phyloP scores from a whole-genome alignment of 1,140 invertebrate genomes.

The Phocides pigmalion region DNA sequence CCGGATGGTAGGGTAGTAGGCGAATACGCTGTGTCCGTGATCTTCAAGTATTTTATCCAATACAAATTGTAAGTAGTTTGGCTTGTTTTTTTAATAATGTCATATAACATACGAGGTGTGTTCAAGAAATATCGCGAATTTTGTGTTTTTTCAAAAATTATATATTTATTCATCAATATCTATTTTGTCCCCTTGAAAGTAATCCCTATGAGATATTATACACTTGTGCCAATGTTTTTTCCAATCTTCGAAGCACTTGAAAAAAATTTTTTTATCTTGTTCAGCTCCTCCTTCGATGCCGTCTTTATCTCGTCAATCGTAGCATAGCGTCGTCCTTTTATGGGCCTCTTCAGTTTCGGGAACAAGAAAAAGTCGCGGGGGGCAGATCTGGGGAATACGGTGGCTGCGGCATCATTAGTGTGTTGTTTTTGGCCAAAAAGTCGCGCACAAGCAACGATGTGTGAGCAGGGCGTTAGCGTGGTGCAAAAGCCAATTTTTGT shows the following conservation, averaged over 20 bases:
- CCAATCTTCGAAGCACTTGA: slow-evolving; percentile 15
- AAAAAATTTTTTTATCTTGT: slow-evolving; percentile 37
- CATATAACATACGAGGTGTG: not conserved
- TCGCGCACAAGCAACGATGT: slow-evolving; percentile 33
- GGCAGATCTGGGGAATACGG: slow-evolving; percentile 35
- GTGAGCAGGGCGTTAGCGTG: slow-evolving; percentile 18
- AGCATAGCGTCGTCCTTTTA: slow-evolving; percentile 16
- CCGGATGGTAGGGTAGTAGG: no score
- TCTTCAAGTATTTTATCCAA: slow-evolving; percentile 8
- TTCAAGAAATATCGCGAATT: not conserved
- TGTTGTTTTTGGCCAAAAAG: slow-evolving; percentile 31
- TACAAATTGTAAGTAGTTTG: slow-evolving; percentile 1
- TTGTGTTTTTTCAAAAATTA: not conserved
- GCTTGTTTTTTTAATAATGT: not conserved
- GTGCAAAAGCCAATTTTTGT: slow-evolving; percentile 5
- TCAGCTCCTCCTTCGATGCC: slow-evolving; percentile 34
- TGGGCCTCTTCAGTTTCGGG: slow-evolving; percentile 37
- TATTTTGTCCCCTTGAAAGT: slow-evolving; percentile 42
- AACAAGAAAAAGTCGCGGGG: slow-evolving; percentile 37
- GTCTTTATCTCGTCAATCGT: slow-evolving; percentile 36
- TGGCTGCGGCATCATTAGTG: slow-evolving; percentile 29
- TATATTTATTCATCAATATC: slow-evolving; percentile 3
- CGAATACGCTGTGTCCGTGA: slow-evolving; percentile 4
- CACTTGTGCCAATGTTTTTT: slow-evolving; percentile 32
- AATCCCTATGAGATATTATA: slow-evolving; percentile 34